Evolutionary conservation across 2,888 invertebrate species (phyloP), one percentile per base, ranked within the genome.

Genomic region (Campoletis raptor): DNA sequence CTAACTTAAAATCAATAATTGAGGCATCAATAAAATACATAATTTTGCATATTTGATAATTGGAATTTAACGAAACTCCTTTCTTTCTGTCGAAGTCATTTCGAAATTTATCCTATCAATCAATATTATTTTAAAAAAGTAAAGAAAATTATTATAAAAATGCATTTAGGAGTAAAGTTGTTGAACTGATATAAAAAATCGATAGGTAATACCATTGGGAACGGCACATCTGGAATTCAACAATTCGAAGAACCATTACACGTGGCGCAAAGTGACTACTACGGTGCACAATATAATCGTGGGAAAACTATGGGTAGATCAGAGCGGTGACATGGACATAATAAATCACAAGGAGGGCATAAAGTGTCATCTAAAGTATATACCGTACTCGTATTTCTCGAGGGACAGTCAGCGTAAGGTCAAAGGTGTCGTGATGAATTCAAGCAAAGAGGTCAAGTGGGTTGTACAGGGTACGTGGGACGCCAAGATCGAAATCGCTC

Each of bases 261-360:
- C 99, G 9, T 99, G 99, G 99, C 96, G 98, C 90, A 99, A 99
- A 96, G 97, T 99, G 78, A 99, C 99, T 36, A 99, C 99, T 36
- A 99, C 99, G 7, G 99, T 99, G 76, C 99, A 99, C 95, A 99
- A 99, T 95, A 99, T 99, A 92, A 99, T 99, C 91, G 99, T 99
- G 84, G 99, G 99, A 89, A 99, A 98, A 95, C 95, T 99, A 90
- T 99, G 99, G 99, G 99, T 99, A 85, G 99, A 99, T 95, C 99
- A 99, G 95, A 99, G 99, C 94, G 99, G 99, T 69, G 99, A 99
- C 94, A 99, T 99, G 98, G 99, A 99, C 94, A 99, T 99, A 89
- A 96, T 96, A 85, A 99, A 99, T 94, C 97, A 98, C 88, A 97
- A 96, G 67, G 96, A 97, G 78, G 98, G 98, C 77, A 98, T 98